A percentile compares a stretch with the other conserved stretches of the same genome.
These are phyloP conservation scores for Hoplodrina blanda DNA, from an alignment of 2,888 invertebrate genomes.

Conservation along the genomic window DNA sequence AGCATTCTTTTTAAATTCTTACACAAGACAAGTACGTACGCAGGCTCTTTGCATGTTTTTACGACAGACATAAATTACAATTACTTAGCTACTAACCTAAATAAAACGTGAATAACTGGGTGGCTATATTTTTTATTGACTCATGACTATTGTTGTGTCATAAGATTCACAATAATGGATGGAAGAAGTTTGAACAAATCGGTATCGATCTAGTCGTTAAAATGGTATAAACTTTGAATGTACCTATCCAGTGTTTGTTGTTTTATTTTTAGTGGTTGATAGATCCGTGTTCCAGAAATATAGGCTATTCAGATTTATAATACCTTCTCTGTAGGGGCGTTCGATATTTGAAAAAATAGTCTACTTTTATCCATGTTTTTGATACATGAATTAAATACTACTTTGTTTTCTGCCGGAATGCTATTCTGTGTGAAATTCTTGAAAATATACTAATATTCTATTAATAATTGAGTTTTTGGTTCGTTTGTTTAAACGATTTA, in stretches of 20 bases:
- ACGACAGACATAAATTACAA: slow-evolving; percentile 59
- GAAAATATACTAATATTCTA: too few relatives aligned
- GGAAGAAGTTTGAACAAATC: slow-evolving; percentile 21
- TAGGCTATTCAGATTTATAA: not conserved
- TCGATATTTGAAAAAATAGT: not conserved
- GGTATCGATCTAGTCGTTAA: slow-evolving; percentile 2
- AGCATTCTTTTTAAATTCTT: slow-evolving; percentile 71
- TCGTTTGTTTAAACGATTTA: too few relatives aligned
- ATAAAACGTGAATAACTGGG: slow-evolving; percentile 24
- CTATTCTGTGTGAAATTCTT: not conserved
- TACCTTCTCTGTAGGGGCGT: not conserved
- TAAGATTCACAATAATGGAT: slow-evolving; percentile 9
- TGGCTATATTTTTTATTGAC: slow-evolving; percentile 16
- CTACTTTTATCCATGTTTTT: too few relatives aligned
- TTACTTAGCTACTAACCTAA: slow-evolving; percentile 46
- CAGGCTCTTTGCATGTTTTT: slow-evolving; percentile 40
- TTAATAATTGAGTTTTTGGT: too few relatives aligned
- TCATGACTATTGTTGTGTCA: slow-evolving; percentile 17
- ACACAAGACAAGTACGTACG: slow-evolving; percentile 58
- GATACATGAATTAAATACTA: too few relatives aligned
- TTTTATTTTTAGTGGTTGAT: not conserved
- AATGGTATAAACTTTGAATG: not conserved
- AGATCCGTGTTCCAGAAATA: not conserved
- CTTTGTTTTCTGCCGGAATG: not conserved
- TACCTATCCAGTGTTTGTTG: not conserved